These are phyloP conservation scores for Albula glossodonta DNA, from an alignment of 2,113 vertebrate genomes.

Conservation along the genomic window DNA sequence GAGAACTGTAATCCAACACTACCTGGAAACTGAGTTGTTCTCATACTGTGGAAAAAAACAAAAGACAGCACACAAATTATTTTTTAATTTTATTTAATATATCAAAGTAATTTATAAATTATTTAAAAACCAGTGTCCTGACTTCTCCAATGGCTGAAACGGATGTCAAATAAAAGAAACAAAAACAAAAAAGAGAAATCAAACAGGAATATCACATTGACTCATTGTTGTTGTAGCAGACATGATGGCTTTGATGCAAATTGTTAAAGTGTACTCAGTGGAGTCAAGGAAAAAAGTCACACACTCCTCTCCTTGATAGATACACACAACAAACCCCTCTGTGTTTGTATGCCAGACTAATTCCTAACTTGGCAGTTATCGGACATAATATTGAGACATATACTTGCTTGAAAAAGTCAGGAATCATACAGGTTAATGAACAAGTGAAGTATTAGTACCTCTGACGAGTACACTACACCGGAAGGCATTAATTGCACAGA, in stretches of 20 bases:
- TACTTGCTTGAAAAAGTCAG: no score
- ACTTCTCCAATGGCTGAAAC: neutral
- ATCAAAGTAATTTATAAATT: conserved; percentile 29
- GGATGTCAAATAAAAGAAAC: neutral
- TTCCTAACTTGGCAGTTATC: no score
- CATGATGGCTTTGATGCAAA: neutral
- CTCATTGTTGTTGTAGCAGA: neutral
- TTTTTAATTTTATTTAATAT: conserved; percentile 1
- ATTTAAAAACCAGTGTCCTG: conserved; percentile 22
- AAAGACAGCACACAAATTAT: neutral
- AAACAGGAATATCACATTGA: neutral
- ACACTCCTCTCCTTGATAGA: neutral
- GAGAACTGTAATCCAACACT: neutral
- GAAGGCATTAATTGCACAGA: neutral
- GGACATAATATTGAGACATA: no score
- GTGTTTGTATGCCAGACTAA: no score
- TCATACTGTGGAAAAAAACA: neutral
- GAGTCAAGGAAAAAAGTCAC: neutral
- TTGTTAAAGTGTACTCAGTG: neutral
- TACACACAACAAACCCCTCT: no score
- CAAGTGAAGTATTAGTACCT: neutral
- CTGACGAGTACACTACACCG: neutral
- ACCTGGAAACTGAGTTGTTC: neutral
- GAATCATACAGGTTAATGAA: neutral
- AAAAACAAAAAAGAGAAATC: neutral